A percentile compares a stretch with the other conserved stretches of the same genome.
Evolutionary conservation across 1,140 invertebrate genomes (phyloP).

Genomic region (Leptopilina boulardi): DNA sequence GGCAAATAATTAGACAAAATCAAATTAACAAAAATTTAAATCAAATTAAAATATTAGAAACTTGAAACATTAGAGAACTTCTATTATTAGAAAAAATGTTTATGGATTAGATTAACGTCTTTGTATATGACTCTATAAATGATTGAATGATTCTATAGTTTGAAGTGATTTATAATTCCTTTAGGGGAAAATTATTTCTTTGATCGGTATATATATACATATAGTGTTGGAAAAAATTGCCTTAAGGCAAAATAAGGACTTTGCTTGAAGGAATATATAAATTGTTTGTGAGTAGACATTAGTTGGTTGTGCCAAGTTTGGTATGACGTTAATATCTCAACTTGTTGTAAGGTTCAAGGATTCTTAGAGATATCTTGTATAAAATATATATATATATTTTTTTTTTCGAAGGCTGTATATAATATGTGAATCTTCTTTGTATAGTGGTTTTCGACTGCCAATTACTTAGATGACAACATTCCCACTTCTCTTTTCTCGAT

Average conservation of each 20-base stretch:
- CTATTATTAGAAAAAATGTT: too few species aligned
- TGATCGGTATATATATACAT: too few species aligned
- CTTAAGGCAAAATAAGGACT: not conserved
- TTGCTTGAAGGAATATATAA: not conserved
- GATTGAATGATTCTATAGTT: not conserved
- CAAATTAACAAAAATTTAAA: too few species aligned
- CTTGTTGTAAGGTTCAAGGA: slow-evolving; percentile 3
- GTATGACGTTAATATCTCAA: slow-evolving; percentile 27
- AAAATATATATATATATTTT: too few species aligned
- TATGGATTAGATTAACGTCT: too few species aligned
- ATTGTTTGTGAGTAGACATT: not conserved
- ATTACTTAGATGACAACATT: slow-evolving; percentile 28
- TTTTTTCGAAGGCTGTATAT: not conserved
- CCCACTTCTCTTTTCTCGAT: not conserved
- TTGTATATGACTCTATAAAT: too few species aligned
- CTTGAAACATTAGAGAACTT: too few species aligned
- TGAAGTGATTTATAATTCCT: not conserved
- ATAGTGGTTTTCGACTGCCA: not conserved
- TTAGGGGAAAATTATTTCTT: not conserved
- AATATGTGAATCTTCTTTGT: not conserved
- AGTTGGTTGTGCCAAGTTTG: slow-evolving; percentile 13
- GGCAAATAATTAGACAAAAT: too few species aligned
- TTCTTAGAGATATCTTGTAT: not conserved
- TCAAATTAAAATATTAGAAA: too few species aligned
- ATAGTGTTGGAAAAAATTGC: slow-evolving; percentile 1